A percentile compares a stretch with the other conserved stretches of the same genome.
Conservation (phyloP, 2,797 vertebrate species). For the Cynopterus sphinx region DNA sequence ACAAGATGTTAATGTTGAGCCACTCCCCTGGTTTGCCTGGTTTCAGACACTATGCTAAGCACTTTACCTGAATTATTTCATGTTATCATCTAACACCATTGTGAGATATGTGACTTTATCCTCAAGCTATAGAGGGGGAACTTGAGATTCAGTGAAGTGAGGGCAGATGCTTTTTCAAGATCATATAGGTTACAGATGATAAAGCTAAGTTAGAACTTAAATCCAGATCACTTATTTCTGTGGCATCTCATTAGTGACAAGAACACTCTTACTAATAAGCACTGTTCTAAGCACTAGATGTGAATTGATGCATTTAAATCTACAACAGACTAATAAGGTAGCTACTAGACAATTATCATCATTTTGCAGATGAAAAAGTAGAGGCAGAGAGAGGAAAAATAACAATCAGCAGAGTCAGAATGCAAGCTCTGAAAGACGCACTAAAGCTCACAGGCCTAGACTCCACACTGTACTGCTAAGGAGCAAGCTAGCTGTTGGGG, state of each 20-base stretch:
- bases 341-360: neutral
- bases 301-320: conserved; percentile 29
- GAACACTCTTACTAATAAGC: neutral
- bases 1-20: neutral
- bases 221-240: neutral
- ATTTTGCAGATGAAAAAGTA: conserved; percentile 28
- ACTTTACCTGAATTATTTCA: neutral
- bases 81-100: neutral
- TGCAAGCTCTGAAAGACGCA: neutral
- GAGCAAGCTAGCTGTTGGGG: neutral
- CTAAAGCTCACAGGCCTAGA: neutral
- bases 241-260: neutral
- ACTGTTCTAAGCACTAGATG: neutral
- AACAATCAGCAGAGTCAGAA: neutral
- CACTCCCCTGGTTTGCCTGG: neutral
- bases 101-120: neutral
- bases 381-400: neutral
- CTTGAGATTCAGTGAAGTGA: neutral
- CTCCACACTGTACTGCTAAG: neutral
- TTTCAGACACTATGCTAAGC: neutral
- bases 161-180: neutral
- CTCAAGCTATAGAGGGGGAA: neutral
- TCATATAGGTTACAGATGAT: neutral
- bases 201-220: neutral
- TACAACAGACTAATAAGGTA: neutral